Evolutionary conservation across 2,797 vertebrate species (phyloP), one percentile per base, ranked within the genome.

Genomic region (Acestrorhynchus altus): DNA sequence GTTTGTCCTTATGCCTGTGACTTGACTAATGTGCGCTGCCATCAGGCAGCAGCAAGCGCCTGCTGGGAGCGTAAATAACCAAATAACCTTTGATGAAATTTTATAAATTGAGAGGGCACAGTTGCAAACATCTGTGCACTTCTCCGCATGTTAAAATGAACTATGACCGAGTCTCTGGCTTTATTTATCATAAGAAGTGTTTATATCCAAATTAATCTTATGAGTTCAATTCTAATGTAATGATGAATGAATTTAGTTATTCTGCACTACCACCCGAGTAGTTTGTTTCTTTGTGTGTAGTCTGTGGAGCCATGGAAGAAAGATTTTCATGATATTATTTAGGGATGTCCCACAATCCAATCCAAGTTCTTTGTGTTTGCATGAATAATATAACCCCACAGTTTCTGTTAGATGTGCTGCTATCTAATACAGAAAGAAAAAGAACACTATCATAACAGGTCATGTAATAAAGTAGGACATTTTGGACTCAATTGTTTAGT

Each of bases 121-220:
- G 47, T 49, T 3, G 22, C n/a, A 73, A 63, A 66, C n/a, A 64
- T 42, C 35, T 64, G n/a, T 64, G 35, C 22, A n/a, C 40, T 42
- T 20, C 11, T 42, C 31, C 22, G 60, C 10, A 4, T 40, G 39
- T n/a, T 20, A 42, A 42, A 64, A 64, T 42, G 35, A 64, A 20
- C 39, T 42, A 20, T 60, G 35, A 13, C 26, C 16, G 35, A 39
- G 60, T 35, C 60, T 35, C 24, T 28, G 26, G 28, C 57, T 60
- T 60, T 12, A 7, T 35, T 60, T 15, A 44, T 24, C 10, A 64
- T 12, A 13, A 7, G n/a, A 1, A 64, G n/a, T 64, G 20, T 24
- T 42, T 64, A 39, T 28, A 8, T n/a, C 20, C 15, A 64, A 15
- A 64, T 64, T 11, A 40, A 64, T 39, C 26, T 2, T 4, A 35